phyloP scores from a whole-genome alignment of 1,140 invertebrate genomes.

The Saccostrea cuccullata region DNA sequence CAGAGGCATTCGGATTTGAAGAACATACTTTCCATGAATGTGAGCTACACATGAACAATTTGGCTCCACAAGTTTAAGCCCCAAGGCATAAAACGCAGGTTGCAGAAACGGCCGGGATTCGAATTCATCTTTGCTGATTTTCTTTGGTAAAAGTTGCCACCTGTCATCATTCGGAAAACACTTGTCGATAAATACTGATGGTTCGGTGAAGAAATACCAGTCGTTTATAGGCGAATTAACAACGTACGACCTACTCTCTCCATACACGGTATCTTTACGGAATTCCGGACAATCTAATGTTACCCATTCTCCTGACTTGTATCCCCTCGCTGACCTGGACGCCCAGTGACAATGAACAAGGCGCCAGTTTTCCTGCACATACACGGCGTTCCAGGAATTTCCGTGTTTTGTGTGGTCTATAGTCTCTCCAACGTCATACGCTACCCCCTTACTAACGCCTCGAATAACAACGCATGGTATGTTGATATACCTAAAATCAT shows the following conservation, averaged over 20 bases:
- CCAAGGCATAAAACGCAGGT: slow-evolving; percentile 56
- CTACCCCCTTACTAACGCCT: slow-evolving; percentile 97
- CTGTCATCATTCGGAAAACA: slow-evolving; percentile 60
- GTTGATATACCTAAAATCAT: slow-evolving; percentile 89
- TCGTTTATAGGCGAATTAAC: slow-evolving; percentile 55
- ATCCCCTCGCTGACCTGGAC: slow-evolving; percentile 49
- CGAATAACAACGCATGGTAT: slow-evolving; percentile 98
- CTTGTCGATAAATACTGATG: slow-evolving; percentile 63
- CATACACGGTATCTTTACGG: slow-evolving; percentile 33
- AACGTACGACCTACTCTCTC: slow-evolving; percentile 41
- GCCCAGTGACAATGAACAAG: slow-evolving; percentile 67
- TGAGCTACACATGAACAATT: slow-evolving; percentile 52
- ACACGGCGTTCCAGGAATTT: slow-evolving; percentile 69
- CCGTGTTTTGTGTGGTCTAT: slow-evolving; percentile 88
- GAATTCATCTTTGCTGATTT: slow-evolving; percentile 50
- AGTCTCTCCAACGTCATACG: slow-evolving; percentile 96
- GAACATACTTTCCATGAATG: slow-evolving; percentile 55
- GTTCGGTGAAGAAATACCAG: slow-evolving; percentile 65
- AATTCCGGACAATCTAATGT: slow-evolving; percentile 55
- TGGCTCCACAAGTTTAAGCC: slow-evolving; percentile 43
- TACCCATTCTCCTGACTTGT: slow-evolving; percentile 58
- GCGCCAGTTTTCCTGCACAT: slow-evolving; percentile 65
- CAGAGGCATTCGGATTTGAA: slow-evolving; percentile 53
- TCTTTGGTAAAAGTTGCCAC: slow-evolving; percentile 62
- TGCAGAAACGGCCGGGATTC: slow-evolving; percentile 57